phyloP scores from a whole-genome alignment of 2,113 vertebrate genomes.

The Melanocharis versteri region DNA sequence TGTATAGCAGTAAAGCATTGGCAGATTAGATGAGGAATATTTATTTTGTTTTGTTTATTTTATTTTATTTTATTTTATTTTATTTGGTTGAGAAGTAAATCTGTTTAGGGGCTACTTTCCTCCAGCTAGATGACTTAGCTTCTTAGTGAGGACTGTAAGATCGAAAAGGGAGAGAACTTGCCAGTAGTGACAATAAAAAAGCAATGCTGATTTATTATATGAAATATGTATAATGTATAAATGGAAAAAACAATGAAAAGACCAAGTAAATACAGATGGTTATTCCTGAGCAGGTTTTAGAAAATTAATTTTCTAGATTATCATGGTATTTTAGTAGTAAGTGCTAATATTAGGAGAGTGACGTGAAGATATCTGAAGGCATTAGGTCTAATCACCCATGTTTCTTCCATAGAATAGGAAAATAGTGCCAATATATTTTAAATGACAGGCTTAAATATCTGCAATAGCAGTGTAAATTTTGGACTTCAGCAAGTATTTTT shows the following conservation, averaged over 20 bases:
- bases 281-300: neutral
- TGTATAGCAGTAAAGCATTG: neutral
- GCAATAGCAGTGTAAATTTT: conserved; percentile 59
- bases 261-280: neutral
- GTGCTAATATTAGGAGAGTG: conserved; percentile 1
- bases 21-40: neutral
- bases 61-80: neutral
- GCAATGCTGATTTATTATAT: neutral
- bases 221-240: neutral
- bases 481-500: conserved; percentile 65
- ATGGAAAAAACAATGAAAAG: neutral
- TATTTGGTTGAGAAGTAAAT: neutral
- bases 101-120: neutral
- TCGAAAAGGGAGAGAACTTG: neutral
- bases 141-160: neutral
- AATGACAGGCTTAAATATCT: conserved; percentile 64
- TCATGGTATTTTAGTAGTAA: neutral
- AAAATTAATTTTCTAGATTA: conserved; percentile 22
- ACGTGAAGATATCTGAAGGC: conserved; percentile 11
- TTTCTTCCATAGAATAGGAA: conserved; percentile 61
- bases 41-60: neutral
- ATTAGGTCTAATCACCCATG: conserved; percentile 64
- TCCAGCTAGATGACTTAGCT: neutral
- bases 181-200: neutral
- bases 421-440: conserved; percentile 64